Evolutionary conservation across 2,888 invertebrate genomes (phyloP).

Genomic region (Heliconius hortense): DNA sequence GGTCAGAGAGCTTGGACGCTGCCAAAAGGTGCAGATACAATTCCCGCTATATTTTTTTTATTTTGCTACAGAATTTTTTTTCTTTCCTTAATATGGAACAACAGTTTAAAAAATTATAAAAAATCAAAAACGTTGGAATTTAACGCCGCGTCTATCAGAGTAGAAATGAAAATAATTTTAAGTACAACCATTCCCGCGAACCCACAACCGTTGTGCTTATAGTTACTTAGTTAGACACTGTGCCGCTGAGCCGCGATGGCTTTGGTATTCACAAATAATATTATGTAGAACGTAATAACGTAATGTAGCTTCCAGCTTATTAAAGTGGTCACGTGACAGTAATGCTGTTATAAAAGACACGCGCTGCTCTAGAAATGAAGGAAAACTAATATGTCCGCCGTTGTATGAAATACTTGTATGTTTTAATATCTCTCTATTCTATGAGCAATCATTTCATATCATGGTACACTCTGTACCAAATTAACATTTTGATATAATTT

Average conservation of each 20-base stretch:
- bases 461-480: not conserved
- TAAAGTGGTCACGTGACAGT: constrained; percentile 29
- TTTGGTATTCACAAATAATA: not conserved
- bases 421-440: constrained; percentile 7
- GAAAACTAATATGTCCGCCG: constrained; percentile 17
- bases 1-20: no score
- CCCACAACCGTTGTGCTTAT: no score
- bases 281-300: constrained; percentile 11
- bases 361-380: constrained; percentile 9
- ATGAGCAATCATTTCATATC: not conserved
- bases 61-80: no score
- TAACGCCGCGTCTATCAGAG: no score
- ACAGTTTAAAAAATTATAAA: no score
- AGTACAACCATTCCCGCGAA: no score
- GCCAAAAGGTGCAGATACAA: no score
- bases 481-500: not conserved
- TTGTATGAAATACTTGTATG: constrained; percentile 10
- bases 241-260: not conserved
- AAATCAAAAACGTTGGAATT: no score
- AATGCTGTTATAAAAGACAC: constrained; percentile 33
- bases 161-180: no score
- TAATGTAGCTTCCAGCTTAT: constrained; percentile 11
- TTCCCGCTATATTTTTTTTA: no score
- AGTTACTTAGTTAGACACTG: no score
- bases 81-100: no score